Conservation (phyloP, 2,797 vertebrate genomes). For the Sebastes kiyomatsui region DNA sequence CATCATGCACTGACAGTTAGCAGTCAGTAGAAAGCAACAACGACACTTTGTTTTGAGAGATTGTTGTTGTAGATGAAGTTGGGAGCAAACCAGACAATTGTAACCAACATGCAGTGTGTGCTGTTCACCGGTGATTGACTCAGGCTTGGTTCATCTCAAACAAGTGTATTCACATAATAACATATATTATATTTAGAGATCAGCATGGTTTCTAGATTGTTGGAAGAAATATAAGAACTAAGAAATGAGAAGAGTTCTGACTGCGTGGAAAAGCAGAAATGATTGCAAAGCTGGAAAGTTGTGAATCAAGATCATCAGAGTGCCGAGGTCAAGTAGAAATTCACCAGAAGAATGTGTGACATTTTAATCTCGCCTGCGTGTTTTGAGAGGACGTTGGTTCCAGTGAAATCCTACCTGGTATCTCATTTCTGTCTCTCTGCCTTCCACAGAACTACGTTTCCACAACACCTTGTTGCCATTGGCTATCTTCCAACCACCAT, state of each 20-base stretch:
- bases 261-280: not conserved
- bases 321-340: not conserved
- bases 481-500: not conserved
- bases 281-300: not conserved
- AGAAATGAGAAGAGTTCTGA: not conserved
- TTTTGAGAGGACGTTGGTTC: not conserved
- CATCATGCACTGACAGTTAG: not conserved
- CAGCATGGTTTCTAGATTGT: not conserved
- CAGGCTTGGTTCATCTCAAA: not conserved
- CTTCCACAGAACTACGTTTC: conserved; percentile 28
- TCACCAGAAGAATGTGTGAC: not conserved
- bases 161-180: not conserved
- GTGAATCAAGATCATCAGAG: not conserved
- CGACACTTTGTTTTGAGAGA: not conserved
- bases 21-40: not conserved
- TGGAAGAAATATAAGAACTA: not conserved
- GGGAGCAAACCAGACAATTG: not conserved
- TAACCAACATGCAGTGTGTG: not conserved
- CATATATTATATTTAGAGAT: not conserved
- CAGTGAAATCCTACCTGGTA: conserved; percentile 2
- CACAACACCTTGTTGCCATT: not conserved
- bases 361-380: not conserved
- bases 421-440: not conserved
- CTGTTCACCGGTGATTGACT: not conserved
- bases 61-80: not conserved